Conservation (phyloP, 2,113 vertebrate genomes). For the Caranx melampygus region DNA sequence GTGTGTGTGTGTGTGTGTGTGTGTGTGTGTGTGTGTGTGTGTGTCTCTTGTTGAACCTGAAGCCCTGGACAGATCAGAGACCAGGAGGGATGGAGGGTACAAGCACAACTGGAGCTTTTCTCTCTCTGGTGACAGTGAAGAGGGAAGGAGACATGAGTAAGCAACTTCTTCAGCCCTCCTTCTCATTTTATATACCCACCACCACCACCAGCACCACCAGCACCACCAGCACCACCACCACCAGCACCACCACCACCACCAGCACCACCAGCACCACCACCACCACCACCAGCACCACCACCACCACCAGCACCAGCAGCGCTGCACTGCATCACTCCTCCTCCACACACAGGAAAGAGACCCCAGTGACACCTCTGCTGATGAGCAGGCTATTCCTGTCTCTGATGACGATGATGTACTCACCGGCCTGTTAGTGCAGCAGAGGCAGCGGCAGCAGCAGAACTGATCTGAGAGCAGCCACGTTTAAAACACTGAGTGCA, state of each 20-base stretch:
- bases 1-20: conserved; percentile 2
- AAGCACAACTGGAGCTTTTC: conserved; percentile 95
- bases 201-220: no score
- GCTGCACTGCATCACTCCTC: conserved; percentile 36
- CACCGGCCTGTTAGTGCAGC: conserved; percentile 1
- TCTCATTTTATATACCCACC: neutral
- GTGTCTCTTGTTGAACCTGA: conserved; percentile 33
- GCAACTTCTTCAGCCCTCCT: conserved; percentile 64
- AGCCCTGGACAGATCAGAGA: conserved; percentile 94
- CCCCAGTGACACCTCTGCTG: conserved; percentile 33
- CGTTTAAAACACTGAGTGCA: neutral
- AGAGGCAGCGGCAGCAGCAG: neutral
- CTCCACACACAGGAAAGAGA: conserved; percentile 20
- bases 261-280: neutral
- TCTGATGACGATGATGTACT: conserved; percentile 16
- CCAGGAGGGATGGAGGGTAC: conserved; percentile 94
- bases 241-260: no score
- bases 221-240: no score
- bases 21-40: neutral
- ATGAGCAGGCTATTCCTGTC: conserved; percentile 28
- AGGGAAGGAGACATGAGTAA: conserved; percentile 94
- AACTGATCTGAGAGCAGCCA: neutral
- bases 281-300: no score
- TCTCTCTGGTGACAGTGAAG: conserved; percentile 89
- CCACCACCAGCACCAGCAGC: conserved; percentile 9